Percentiles rank a stretch among this genome's conserved stretches.
These are phyloP conservation scores for Chesias legatella DNA, from an alignment of 2,888 invertebrate genomes.

Conservation along the genomic window DNA sequence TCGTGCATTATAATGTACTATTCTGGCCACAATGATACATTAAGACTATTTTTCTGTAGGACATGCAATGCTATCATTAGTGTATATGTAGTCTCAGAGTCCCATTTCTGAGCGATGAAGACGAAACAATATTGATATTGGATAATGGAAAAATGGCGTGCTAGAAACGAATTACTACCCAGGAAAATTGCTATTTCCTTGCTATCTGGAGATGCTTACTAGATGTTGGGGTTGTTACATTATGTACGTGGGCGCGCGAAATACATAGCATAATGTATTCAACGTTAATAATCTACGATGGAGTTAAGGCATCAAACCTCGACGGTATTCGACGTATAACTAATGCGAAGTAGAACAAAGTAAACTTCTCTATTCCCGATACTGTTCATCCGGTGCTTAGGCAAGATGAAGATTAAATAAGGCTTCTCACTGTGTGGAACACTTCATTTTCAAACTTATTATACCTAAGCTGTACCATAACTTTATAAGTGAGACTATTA, in stretches of 20 bases:
- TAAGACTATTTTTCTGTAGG: slow-evolving; percentile 34
- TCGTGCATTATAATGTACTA: slow-evolving; percentile 18
- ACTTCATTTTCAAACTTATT: slow-evolving; percentile 34
- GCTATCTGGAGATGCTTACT: slow-evolving; percentile 56
- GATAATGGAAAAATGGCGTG: slow-evolving; percentile 78
- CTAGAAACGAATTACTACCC: slow-evolving; percentile 59
- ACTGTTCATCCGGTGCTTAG: slow-evolving; percentile 31
- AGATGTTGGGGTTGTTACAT: slow-evolving; percentile 39
- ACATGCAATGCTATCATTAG: slow-evolving; percentile 72
- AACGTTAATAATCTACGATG: slow-evolving; percentile 18
- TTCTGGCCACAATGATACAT: slow-evolving; percentile 18
- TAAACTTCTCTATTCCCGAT: slow-evolving; percentile 32
- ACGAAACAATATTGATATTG: slow-evolving; percentile 77
- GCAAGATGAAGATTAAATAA: slow-evolving; percentile 32
- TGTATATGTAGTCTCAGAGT: slow-evolving; percentile 46
- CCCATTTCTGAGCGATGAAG: slow-evolving; percentile 67
- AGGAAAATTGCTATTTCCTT: slow-evolving; percentile 71
- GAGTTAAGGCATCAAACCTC: slow-evolving; percentile 25
- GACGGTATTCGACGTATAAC: slow-evolving; percentile 19
- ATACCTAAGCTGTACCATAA: slow-evolving; percentile 35
- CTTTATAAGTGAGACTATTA: slow-evolving; percentile 39
- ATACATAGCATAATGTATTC: slow-evolving; percentile 22
- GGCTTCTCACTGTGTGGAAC: slow-evolving; percentile 27
- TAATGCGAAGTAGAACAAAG: slow-evolving; percentile 15
- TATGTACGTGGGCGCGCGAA: slow-evolving; percentile 26